Percentiles rank a stretch among this genome's conserved stretches.
phyloP scores from a whole-genome alignment of 2,888 invertebrate species.

The Acleris laterana region DNA sequence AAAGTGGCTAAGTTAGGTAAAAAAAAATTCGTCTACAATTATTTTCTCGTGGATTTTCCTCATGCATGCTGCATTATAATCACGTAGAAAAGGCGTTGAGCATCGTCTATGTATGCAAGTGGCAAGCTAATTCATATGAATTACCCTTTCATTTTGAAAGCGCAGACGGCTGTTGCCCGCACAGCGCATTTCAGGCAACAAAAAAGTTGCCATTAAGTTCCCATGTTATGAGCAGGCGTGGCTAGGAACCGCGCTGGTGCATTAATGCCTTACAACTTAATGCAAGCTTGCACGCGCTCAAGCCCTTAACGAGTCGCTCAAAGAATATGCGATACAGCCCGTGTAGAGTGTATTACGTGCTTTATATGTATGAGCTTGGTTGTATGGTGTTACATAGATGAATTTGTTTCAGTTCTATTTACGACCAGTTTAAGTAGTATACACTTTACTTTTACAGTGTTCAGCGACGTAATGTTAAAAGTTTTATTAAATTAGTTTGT shows the following conservation, averaged over 20 bases:
- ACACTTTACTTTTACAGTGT: too few relatives aligned
- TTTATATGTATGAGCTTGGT: not conserved
- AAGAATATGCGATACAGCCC: constrained; percentile 25
- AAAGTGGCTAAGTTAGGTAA: too few relatives aligned
- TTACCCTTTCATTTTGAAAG: constrained; percentile 50
- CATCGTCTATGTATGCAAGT: constrained; percentile 27
- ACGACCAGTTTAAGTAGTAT: too few relatives aligned
- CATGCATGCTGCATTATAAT: not conserved
- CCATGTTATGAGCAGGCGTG: constrained; percentile 54
- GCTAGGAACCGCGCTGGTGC: constrained; percentile 67
- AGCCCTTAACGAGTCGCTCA: constrained; percentile 42
- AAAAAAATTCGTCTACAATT: too few relatives aligned
- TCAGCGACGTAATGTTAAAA: too few relatives aligned
- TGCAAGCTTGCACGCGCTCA: constrained; percentile 67
- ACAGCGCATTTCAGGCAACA: constrained; percentile 42
- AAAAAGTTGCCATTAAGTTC: constrained; percentile 53
- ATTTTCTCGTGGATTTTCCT: not conserved
- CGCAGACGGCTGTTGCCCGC: constrained; percentile 30
- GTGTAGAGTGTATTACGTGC: constrained; percentile 1
- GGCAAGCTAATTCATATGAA: constrained; percentile 56
- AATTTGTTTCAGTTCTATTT: too few relatives aligned
- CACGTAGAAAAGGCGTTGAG: constrained; percentile 3
- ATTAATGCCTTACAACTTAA: constrained; percentile 77
- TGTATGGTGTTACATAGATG: too few relatives aligned
- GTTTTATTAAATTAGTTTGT: too few relatives aligned